Base-by-base conservation (phyloP, 2,113 vertebrate species). In the Antennarius striatus region DNA sequence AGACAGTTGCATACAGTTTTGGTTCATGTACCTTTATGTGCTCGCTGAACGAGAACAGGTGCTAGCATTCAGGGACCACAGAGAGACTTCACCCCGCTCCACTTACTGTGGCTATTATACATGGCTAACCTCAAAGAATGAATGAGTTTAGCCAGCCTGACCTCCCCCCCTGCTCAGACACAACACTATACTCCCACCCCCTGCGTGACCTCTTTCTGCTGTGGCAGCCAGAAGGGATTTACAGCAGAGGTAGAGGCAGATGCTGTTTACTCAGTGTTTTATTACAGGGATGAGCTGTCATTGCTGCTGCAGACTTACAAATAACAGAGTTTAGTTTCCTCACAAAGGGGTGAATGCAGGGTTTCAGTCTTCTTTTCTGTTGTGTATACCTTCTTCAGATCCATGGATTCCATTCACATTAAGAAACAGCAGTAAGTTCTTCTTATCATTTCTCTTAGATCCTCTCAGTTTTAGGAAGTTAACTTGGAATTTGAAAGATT, bases 141-240 rank as follows among this genome's bases (percentile, higher is more conserved):
- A 85, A 85, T 85, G 66, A 47, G 16, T 17, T 74, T 55, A 82
- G 79, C 77, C 77, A 82, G 76, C 12, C 71, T 52, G 71, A 73
- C 76, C 72, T 40, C 22, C 22, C 77, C 60, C 63, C 82, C 56
- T 55, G 56, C 22, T 28, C 73, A 59, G 43, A 48, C 57, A 55
- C 39, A 63, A 63, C 17, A 79, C 50, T 52, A 28, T 10, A 10
- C 58, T 22, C 55, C 62, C 68, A 73, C 54, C 67, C 72, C 72
- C 58, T 56, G 62, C 57, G 63, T 84, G 74, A 84, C 79, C 79
- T 72, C 71, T 55, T 82, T 86, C 46, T 80, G 62, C 63, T 64
- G 40, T 43, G 71, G 60, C 63, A 66, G 71, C 56, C 77, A 69
- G 51, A 68, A 40, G 63, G 74, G 76, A 80, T 80, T 82, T 74